Base-by-base conservation (phyloP, 2,888 invertebrate genomes). In the Leptopilina drosophilae region DNA sequence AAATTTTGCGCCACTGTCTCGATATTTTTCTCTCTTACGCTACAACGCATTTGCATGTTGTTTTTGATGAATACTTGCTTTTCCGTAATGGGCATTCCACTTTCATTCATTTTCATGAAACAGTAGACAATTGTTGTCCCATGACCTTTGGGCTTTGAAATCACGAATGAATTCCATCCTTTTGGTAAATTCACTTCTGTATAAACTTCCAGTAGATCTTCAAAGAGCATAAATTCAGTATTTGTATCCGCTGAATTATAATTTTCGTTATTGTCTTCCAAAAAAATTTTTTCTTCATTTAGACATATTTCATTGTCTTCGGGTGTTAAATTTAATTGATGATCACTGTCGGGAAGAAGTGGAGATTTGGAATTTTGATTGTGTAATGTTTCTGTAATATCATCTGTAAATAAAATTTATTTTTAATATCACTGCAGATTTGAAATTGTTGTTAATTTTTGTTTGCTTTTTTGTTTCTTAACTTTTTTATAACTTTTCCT, bases 31-130 rank as follows among this genome's bases (percentile, higher is more conserved):
- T 88, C 89, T 11, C 85, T 86, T 20, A 86, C 88, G 4, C 84
- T 85, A 78, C 90, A 90, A 12, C 86, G 87, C 49, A 91, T 76
- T 7, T 84, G 73, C 90, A 91, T 90, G 69, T 91, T 90, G 77
- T 87, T 89, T 64, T 88, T 89, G 15, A 91, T 76, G 83, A 88
- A 91, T 5, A 90, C 89, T 83, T 90, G 89, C 80, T 90, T 91
- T 64, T 90, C 89, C 5, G 87, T 80, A 62, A 87, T 88, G n/a
- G 91, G 91, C 80, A 90, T 85, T 8, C 89, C 88, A 75, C 80
- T 85, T 64, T 85, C 88, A 11, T 88, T 86, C 81, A 88, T 87
- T 40, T 84, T 87, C 87, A 88, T 90, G 56, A 80, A 88, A n/a
- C 87, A 84, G 80, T 89, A 91, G 5, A 90, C 87, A 46, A 91